Conservation (phyloP, 2,113 vertebrate genomes). For the Tretioscincus oriximinensis region DNA sequence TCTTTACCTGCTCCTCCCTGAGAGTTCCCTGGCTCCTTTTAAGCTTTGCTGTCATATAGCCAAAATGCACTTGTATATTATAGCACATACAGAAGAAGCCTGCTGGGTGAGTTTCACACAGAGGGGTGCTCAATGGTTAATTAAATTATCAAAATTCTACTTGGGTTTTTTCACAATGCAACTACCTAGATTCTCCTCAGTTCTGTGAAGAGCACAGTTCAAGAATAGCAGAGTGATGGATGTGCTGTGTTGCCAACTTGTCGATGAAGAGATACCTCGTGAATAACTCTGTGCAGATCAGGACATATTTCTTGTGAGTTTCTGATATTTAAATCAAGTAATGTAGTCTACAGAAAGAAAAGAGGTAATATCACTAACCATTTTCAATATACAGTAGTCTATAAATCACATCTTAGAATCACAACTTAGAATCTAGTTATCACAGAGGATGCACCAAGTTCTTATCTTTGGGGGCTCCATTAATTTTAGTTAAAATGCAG, state of each 20-base stretch:
- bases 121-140: conserved; percentile 57
- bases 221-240: not conserved
- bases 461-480: too few relatives aligned
- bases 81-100: conserved; percentile 46
- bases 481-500: too few relatives aligned
- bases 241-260: not conserved
- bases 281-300: not conserved
- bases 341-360: too few relatives aligned
- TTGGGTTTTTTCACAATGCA: conserved; percentile 27
- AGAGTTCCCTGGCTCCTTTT: conserved; percentile 10
- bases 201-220: not conserved
- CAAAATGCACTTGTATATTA: conserved; percentile 41
- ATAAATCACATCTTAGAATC: too few relatives aligned
- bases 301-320: not conserved
- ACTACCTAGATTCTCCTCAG: conserved; percentile 20
- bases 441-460: too few relatives aligned
- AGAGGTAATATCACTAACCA: too few relatives aligned
- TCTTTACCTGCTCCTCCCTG: conserved; percentile 3
- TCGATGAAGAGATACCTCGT: not conserved
- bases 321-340: too few relatives aligned
- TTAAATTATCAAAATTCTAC: conserved; percentile 54
- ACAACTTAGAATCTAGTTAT: too few relatives aligned
- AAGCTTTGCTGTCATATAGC: conserved; percentile 35
- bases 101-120: conserved; percentile 52
- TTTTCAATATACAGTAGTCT: too few relatives aligned